Evolutionary conservation across 2,113 vertebrate species (phyloP), one percentile per base, ranked within the genome.

Genomic region (Prochilodus magdalenae): DNA sequence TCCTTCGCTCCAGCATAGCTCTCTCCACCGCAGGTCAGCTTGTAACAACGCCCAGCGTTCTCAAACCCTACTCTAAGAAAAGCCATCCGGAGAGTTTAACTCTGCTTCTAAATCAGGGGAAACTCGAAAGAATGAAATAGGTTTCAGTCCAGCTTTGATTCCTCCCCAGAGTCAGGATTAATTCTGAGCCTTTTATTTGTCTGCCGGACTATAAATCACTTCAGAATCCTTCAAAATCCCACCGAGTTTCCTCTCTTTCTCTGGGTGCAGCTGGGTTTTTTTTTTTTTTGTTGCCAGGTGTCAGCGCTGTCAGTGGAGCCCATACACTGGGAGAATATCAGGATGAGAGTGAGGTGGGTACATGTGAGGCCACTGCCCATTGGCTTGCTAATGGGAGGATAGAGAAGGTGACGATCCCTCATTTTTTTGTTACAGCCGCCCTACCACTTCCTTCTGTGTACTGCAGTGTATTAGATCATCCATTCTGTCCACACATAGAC

Each of bases 241-340:
- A 77, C 75, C 83, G 82, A 65, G 89, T 89, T 94, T 93, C 93
- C 93, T 93, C 87, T 87, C 93, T 93, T 94, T 93, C 92, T 91
- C 87, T 81, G 12, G 77, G 88, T 14, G 53, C 53, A 55, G 53
- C 53, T 55, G 53, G 53, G 53, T 55, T 20, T 55, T 55, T 55
- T 20, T 55, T 55, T 55, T 55, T 55, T 14, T 22, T 22, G 4
- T 86, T 1, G 57, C 40, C 65, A 86, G 84, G 90, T 91, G 89
- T 93, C 91, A 91, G 15, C 91, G 87, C 16, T 30, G n/a, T 75
- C 86, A 40, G 53, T 83, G 81, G 86, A 84, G 86, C 55, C 49
- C 63, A 77, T 44, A 71, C 51, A 76, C 73, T 81, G 26, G 26
- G 73, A 82, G 86, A 79, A 77, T 77, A 53, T 83, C 70, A 77